Percentiles rank a stretch among this genome's conserved stretches.
Conservation (phyloP, 2,113 vertebrate species). For the Pelvicachromis taeniatus region DNA sequence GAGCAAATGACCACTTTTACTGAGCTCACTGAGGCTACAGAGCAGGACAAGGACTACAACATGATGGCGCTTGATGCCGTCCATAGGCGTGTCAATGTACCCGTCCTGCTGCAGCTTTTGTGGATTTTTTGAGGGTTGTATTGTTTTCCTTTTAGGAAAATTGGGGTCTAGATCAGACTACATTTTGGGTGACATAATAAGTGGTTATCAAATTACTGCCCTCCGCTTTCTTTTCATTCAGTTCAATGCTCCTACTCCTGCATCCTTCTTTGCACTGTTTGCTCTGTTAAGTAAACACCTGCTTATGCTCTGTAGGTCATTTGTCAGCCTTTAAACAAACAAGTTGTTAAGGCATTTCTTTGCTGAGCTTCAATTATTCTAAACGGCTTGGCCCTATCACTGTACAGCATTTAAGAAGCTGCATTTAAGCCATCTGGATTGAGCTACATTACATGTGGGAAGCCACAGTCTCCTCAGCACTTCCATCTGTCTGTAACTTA, state of each 20-base stretch:
- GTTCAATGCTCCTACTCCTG: background rate
- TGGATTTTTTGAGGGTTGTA: background rate
- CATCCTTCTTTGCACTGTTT: background rate
- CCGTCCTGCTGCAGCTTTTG: background rate
- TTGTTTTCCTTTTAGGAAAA: accelerated
- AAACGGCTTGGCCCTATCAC: background rate
- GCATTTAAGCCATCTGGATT: conserved; percentile 2
- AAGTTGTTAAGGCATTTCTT: background rate
- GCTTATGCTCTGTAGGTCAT: background rate
- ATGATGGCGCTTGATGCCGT: background rate
- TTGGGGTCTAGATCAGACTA: background rate
- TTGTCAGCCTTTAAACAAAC: background rate
- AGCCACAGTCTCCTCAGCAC: conserved; percentile 18
- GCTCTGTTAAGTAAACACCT: conserved; percentile 2
- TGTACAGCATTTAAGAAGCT: background rate
- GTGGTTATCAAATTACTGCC: background rate
- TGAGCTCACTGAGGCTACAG: background rate
- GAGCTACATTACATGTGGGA: conserved; percentile 25
- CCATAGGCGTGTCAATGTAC: background rate
- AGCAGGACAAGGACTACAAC: background rate
- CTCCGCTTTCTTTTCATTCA: background rate
- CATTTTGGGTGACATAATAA: background rate
- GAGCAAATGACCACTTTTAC: background rate
- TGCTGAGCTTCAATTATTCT: background rate
- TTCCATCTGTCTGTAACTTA: conserved; percentile 25